phyloP scores from a whole-genome alignment of 2,797 vertebrate genomes.

The Enteromius unitaeniatus region DNA sequence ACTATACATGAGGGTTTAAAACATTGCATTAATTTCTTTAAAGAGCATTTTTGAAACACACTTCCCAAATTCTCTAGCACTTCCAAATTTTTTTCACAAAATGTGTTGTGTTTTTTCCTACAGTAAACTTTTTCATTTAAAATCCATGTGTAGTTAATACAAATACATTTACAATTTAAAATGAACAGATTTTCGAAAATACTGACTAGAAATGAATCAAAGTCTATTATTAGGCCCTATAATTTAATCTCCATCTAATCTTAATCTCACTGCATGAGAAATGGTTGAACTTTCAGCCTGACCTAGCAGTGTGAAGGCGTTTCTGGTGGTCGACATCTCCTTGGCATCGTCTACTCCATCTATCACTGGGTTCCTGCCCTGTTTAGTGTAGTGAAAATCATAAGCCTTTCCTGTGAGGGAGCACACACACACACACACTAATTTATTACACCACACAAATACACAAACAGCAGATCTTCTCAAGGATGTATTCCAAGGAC shows the following conservation, averaged over 20 bases:
- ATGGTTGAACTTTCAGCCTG: constrained; percentile 43
- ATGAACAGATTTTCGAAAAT: not conserved
- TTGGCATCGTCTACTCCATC: constrained; percentile 91
- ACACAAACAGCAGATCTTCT: not conserved
- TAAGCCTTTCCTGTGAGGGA: constrained; percentile 81
- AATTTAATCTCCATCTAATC: not conserved
- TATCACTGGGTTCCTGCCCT: constrained; percentile 92
- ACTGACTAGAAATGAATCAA: not conserved
- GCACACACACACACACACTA: not conserved
- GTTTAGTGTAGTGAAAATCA: constrained; percentile 90
- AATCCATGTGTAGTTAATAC: not conserved
- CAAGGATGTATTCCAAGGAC: not conserved
- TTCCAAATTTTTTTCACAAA: no score
- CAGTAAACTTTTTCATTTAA: not conserved
- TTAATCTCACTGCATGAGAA: constrained; percentile 8
- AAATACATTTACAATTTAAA: not conserved
- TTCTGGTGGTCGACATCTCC: constrained; percentile 88
- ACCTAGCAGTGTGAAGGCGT: constrained; percentile 93
- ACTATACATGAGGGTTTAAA: no score
- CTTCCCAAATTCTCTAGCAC: not conserved
- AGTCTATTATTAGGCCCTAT: not conserved
- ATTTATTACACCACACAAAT: not conserved
- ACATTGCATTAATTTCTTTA: no score
- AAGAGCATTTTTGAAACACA: no score
- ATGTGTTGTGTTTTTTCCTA: no score